Conservation (phyloP, 2,888 invertebrate genomes). For the Xanthia icteritia region DNA sequence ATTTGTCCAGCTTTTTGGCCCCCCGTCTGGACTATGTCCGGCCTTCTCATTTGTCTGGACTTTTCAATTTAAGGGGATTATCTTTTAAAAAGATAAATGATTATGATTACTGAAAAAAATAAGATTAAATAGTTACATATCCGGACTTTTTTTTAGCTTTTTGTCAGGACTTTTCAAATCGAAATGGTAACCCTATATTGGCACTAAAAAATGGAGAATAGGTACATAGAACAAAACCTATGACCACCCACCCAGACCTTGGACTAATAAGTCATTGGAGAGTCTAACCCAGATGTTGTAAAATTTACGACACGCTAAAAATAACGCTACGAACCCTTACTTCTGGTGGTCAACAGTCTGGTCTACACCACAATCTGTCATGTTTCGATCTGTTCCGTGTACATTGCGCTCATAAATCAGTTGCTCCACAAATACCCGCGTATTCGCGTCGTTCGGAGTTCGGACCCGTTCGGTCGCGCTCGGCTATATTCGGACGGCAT, state of each 20-base stretch:
- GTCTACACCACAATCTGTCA: constrained; percentile 12
- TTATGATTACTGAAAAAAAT: too few relatives aligned
- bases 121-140: too few relatives aligned
- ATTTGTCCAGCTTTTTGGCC: too few relatives aligned
- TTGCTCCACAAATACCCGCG: constrained; percentile 47
- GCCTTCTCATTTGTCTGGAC: too few relatives aligned
- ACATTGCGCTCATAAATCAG: constrained; percentile 39
- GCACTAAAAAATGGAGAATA: not conserved
- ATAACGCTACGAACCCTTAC: constrained; percentile 7
- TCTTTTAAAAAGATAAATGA: too few relatives aligned
- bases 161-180: too few relatives aligned
- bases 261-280: not conserved
- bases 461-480: constrained; percentile 29
- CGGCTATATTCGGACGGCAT: constrained; percentile 41
- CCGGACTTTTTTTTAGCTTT: too few relatives aligned
- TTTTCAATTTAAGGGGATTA: too few relatives aligned
- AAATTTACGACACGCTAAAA: not conserved
- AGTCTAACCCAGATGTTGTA: not conserved
- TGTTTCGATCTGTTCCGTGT: constrained; percentile 21
- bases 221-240: too few relatives aligned
- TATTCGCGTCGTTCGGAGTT: constrained; percentile 13
- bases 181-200: too few relatives aligned
- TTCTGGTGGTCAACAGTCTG: constrained; percentile 1
- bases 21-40: too few relatives aligned
- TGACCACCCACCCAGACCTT: not conserved